phyloP scores from a whole-genome alignment of 2,888 invertebrate species.

The Lumbricus terrestris region DNA sequence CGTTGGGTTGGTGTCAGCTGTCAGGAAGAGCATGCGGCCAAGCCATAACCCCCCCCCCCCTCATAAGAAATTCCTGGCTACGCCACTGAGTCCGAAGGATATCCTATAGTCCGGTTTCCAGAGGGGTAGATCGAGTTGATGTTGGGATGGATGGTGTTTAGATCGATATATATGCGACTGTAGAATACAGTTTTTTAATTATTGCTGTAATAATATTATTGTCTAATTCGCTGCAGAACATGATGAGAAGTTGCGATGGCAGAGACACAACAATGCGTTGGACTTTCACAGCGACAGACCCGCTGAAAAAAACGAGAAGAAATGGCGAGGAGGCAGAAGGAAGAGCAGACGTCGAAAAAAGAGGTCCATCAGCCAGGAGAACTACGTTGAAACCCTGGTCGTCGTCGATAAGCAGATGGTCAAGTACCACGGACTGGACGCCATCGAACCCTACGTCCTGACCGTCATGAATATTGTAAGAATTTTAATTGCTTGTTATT shows the following conservation, averaged over 20 bases:
- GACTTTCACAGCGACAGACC: neutral
- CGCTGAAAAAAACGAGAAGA: neutral
- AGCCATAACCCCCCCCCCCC: no score
- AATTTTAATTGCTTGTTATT: constrained; percentile 28
- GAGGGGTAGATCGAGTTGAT: no score
- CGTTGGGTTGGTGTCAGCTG: no score
- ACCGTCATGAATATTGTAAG: constrained; percentile 89
- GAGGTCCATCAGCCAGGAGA: constrained; percentile 43
- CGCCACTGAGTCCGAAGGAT: no score
- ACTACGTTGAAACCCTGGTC: constrained; percentile 54
- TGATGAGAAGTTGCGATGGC: neutral
- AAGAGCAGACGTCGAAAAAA: constrained; percentile 29
- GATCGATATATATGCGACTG: no score
- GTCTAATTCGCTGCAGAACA: neutral
- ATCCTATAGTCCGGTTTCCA: no score
- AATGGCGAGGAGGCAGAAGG: neutral
- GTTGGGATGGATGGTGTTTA: no score
- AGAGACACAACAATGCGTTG: neutral
- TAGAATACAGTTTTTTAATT: neutral
- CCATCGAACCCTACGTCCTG: constrained; percentile 79
- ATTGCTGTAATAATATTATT: neutral
- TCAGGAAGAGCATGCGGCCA: no score
- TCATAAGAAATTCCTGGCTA: no score
- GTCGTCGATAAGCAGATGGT: constrained; percentile 55
- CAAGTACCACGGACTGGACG: constrained; percentile 61